Evolutionary conservation across 1,140 invertebrate genomes (phyloP), one percentile per base, ranked within the genome.

Genomic region (Zaprionus inermis): DNA sequence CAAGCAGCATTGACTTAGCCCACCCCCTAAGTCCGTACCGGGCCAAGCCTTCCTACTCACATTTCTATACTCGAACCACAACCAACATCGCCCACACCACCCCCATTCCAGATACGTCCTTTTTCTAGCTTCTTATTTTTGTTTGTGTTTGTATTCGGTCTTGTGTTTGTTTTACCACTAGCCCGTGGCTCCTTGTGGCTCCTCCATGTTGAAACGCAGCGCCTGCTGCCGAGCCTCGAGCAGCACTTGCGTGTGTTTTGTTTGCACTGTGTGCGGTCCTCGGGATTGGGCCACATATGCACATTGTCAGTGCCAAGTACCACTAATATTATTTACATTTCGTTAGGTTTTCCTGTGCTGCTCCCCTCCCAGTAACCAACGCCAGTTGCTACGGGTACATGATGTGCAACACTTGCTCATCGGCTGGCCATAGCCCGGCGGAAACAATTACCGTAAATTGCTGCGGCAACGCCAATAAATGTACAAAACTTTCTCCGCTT

Each of bases 251-350:
- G 69, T 67, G 72, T 88, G 73, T 63, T 76, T 80, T 82, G 84
- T 75, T 84, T 88, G 77, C 82, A 64, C 70, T 70, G 56, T 60
- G 46, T 76, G 64, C 24, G 65, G 67, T 69, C 71, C 24, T 67
- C 36, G 57, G 41, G 49, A 56, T 78, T 73, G 79, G 84, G 84
- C 54, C 83, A 83, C 83, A 88, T 88, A 89, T 88, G 83, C 83
- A 83, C 83, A 88, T 88, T 88, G 83, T 88, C 83, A 88, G 69
- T 78, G 83, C 77, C 83, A 83, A 88, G 84, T 89, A 88, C 79
- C 83, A 89, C 83, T 88, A 88, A 88, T 88, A 88, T 88, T 88
- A 80, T 88, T 88, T 88, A 88, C 83, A 89, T 88, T 88, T 88
- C 83, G 83, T 88, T 88, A 88, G 79, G 79, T 78, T 80, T 70